phyloP scores from a whole-genome alignment of 1,140 invertebrate genomes.

The Sminthurides bifidus region DNA sequence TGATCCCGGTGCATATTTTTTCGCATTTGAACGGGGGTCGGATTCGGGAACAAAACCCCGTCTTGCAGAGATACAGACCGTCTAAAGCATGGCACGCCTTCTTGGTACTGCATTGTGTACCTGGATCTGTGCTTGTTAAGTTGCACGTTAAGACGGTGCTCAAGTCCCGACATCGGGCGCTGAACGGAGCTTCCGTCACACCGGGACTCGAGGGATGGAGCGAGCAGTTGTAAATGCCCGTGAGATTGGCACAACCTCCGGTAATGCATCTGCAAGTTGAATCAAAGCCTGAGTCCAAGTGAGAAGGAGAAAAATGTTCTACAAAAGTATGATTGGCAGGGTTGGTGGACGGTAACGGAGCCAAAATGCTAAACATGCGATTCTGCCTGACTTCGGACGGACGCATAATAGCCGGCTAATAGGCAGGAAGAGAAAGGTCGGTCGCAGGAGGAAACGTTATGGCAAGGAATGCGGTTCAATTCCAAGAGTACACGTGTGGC shows the following conservation, averaged over 20 bases:
- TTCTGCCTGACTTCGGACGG: no score
- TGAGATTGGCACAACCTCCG: constrained; percentile 72
- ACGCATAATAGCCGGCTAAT: no score
- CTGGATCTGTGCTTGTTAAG: constrained; percentile 6
- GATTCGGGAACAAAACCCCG: constrained; percentile 68
- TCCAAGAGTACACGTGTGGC: no score
- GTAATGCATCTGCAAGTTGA: constrained; percentile 34
- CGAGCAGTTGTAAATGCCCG: constrained; percentile 74
- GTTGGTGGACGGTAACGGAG: no score
- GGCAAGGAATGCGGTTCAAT: no score
- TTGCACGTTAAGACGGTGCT: constrained; percentile 73
- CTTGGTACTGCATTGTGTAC: constrained; percentile 39
- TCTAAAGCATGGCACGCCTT: constrained; percentile 74
- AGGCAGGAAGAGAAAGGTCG: no score
- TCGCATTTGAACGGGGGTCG: constrained; percentile 74
- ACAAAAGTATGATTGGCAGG: not conserved
- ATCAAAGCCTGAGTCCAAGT: not conserved
- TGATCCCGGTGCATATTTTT: constrained; percentile 69
- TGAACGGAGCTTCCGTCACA: constrained; percentile 42
- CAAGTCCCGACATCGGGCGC: constrained; percentile 49
- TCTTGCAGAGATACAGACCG: constrained; percentile 64
- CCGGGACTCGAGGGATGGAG: not conserved
- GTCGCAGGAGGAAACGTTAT: no score
- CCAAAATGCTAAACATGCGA: no score
- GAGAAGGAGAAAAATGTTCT: not conserved